A percentile compares a stretch with the other conserved stretches of the same genome.
Conservation (phyloP, 2,113 vertebrate species). For the Rhea pennata region DNA sequence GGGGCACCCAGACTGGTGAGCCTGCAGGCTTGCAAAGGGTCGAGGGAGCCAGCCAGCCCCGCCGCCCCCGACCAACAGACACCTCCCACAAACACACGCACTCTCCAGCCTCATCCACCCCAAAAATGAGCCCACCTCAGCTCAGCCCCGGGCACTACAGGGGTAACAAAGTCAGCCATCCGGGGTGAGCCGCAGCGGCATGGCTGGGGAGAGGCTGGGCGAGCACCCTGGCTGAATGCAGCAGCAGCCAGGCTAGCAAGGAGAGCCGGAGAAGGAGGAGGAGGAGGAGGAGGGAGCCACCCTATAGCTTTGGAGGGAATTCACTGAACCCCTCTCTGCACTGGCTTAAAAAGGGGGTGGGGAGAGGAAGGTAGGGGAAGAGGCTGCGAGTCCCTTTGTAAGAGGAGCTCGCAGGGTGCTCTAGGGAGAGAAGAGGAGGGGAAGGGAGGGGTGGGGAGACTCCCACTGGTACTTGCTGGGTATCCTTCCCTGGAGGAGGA, state of each 20-base stretch:
- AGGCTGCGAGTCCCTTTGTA: slow-evolving; percentile 1
- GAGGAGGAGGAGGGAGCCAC: background rate
- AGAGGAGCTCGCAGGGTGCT: background rate
- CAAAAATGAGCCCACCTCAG: slow-evolving; percentile 17
- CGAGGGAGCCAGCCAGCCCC: background rate
- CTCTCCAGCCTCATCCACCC: background rate
- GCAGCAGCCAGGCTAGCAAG: slow-evolving; percentile 9
- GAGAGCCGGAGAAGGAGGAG: background rate
- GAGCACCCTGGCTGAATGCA: slow-evolving; percentile 51
- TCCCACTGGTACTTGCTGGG: slow-evolving; percentile 74
- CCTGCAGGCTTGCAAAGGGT: background rate
- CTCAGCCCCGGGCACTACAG: background rate
- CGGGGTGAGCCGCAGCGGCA: slow-evolving; percentile 35
- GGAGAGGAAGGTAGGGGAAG: background rate
- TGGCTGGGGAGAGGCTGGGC: slow-evolving; percentile 35
- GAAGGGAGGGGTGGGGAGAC: background rate
- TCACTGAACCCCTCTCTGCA: slow-evolving; percentile 1
- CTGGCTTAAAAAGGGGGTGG: slow-evolving; percentile 24
- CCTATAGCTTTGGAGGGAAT: slow-evolving; percentile 51
- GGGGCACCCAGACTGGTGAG: background rate
- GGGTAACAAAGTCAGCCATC: slow-evolving; percentile 27
- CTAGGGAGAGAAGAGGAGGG: background rate
- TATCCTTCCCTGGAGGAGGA: slow-evolving; percentile 35
- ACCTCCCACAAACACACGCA: slow-evolving; percentile 13
- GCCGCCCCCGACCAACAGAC: background rate